Evolutionary conservation across 37 sponge, comb jelly and placozoan species (phyloP).

Genomic region (Cliona cf. orientalis): DNA sequence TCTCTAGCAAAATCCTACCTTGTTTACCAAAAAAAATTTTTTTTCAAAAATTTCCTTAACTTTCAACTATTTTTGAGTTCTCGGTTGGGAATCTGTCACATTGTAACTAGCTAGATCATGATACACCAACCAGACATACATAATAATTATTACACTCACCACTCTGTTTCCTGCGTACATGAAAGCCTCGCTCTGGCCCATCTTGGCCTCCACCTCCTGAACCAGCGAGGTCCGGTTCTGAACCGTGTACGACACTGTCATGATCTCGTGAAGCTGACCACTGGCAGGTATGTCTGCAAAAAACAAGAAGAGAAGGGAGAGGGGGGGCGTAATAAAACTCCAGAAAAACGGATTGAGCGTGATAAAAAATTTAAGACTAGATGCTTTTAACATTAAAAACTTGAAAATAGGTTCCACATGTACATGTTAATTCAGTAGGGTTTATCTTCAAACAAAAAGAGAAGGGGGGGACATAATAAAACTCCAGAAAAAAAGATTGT

Average conservation of each 20-base stretch:
- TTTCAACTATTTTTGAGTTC: too few species aligned
- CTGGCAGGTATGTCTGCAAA: constrained; percentile 50
- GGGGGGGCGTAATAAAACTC: too few species aligned
- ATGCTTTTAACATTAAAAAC: neutral
- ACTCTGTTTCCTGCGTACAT: constrained; percentile 83
- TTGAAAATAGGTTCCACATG: neutral
- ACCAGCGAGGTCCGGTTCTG: constrained; percentile 75
- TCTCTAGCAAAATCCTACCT: too few species aligned
- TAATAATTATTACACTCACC: constrained; percentile 27
- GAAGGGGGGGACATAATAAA: too few species aligned
- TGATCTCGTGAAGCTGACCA: constrained; percentile 26
- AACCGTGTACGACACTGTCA: constrained; percentile 53
- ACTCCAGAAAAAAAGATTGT: too few species aligned
- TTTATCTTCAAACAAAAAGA: neutral
- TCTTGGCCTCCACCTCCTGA: constrained; percentile 86
- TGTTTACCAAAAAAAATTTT: too few species aligned
- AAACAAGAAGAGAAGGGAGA: neutral
- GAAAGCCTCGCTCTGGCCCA: constrained; percentile 76
- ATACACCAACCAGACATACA: neutral
- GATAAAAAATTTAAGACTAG: neutral
- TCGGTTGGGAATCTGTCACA: too few species aligned
- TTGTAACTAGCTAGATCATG: too few species aligned
- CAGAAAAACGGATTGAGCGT: too few species aligned
- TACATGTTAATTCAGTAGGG: neutral
- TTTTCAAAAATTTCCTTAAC: too few species aligned